Conservation (phyloP, 2,797 vertebrate genomes). For the Gambelia wislizenii region DNA sequence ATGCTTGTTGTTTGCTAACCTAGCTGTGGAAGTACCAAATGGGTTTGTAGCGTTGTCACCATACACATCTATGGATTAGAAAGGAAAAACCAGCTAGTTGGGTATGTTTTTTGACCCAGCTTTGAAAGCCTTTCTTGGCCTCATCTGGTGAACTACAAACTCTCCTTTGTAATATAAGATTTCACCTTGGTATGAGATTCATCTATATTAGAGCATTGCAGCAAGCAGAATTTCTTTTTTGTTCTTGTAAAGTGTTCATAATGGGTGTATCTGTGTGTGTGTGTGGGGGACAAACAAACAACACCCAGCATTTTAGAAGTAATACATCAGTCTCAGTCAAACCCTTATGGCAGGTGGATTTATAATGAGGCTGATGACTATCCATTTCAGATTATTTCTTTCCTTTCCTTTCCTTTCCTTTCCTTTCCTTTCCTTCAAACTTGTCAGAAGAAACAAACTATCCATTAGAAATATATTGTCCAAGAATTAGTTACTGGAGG, state of each 20-base stretch:
- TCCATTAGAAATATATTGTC: constrained; percentile 18
- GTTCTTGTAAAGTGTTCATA: not conserved
- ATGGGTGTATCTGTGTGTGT: constrained; percentile 13
- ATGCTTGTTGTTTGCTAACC: not conserved
- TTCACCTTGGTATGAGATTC: constrained; percentile 32
- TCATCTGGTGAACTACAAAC: constrained; percentile 8
- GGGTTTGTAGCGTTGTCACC: too few species aligned
- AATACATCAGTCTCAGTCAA: constrained; percentile 16
- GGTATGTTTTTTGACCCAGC: constrained; percentile 19
- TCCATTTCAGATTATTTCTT: constrained; percentile 20
- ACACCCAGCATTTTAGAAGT: constrained; percentile 8
- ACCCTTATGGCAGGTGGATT: constrained; percentile 33
- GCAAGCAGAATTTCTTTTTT: not conserved
- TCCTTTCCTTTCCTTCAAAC: constrained; percentile 13
- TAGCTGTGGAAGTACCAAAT: too few species aligned
- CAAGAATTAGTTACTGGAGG: constrained; percentile 31
- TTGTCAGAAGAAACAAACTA: constrained; percentile 25
- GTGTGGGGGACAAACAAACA: too few species aligned
- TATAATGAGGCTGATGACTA: constrained; percentile 42
- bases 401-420: constrained; percentile 29
- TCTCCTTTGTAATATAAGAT: constrained; percentile 7
- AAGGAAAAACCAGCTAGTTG: not conserved
- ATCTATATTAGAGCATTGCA: constrained; percentile 2
- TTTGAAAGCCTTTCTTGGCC: constrained; percentile 22
- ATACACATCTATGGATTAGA: constrained; percentile 7